Base-by-base conservation (phyloP, 2,113 vertebrate genomes). In the Bothrops jararaca region DNA sequence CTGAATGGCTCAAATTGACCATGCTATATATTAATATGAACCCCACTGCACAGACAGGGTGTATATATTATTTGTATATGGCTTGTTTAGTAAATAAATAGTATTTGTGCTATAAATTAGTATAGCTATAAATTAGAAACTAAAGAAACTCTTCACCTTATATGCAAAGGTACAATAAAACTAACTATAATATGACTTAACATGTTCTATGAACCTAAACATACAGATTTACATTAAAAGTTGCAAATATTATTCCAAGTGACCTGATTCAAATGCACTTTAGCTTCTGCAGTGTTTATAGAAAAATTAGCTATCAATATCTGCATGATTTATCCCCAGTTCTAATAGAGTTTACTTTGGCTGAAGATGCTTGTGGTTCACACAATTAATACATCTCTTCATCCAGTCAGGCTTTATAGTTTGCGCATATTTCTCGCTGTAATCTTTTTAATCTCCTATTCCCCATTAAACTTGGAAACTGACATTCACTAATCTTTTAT, bases 401-500 rank as follows among this genome's bases (percentile, higher is more conserved):
- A 45, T 24, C 42, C 69, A 60, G 45, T 64, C 13, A 94, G 50
- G 18, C 86, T 85, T 91, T 92, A 54, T 57, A 86, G 39, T 88
- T 87, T 90, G 87, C 11, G 86, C 22, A 22, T 60, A 45, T 18
- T 23, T 1, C 26, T 92, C 56, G 7, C 0, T 3, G 0, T 52
- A 69, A 90, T 94, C 74, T 90, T 93, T 90, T 80, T 42, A 58
- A 50, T 94, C n/a, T 90, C 86, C 92, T 95, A 88, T 90, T 96
- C 93, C 94, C 94, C 96, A 91, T 95, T 93, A 89, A 93, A 42
- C n/a, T 95, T 94, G 29, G 92, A 93, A 95, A 95, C 96, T 96
- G 95, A 95, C 95, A 96, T 95, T 95, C 93, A 48, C 96, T 96
- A 94, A 95, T 97, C 93, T 94, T 95, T 96, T 93, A 96, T 94